Evolutionary conservation across 2,113 vertebrate species (phyloP).

Genomic region (Isurus oxyrinchus): DNA sequence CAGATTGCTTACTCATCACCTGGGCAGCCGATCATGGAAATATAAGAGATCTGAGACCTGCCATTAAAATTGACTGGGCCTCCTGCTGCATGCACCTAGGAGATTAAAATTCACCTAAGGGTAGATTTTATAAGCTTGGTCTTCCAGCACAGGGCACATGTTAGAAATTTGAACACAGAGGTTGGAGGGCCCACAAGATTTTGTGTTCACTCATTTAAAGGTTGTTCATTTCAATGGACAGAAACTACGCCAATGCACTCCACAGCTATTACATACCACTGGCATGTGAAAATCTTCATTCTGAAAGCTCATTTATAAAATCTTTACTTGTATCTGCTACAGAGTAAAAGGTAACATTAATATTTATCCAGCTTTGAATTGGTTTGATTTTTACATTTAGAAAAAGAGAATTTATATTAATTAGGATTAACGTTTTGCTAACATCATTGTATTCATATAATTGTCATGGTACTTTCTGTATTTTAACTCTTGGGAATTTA

Average conservation of each 20-base stretch:
- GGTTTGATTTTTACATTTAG: neutral
- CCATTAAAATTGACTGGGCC: neutral
- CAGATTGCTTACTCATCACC: neutral
- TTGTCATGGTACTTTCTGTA: neutral
- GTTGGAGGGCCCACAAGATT: neutral
- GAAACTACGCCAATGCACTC: neutral
- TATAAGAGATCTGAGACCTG: neutral
- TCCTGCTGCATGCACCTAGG: neutral
- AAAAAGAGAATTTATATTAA: neutral
- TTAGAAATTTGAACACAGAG: neutral
- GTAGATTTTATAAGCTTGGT: neutral
- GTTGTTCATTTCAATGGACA: neutral
- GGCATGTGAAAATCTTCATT: neutral
- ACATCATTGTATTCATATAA: neutral
- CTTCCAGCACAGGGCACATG: neutral
- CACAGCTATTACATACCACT: neutral
- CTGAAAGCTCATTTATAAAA: neutral
- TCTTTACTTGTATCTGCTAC: neutral
- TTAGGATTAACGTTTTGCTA: neutral
- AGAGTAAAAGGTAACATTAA: neutral
- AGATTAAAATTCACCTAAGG: neutral
- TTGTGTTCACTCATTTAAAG: neutral
- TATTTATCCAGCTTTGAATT: neutral
- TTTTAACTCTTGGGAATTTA: neutral
- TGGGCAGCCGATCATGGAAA: neutral